A percentile compares a stretch with the other conserved stretches of the same genome.
phyloP scores from a whole-genome alignment of 2,797 vertebrate genomes.

The Hydrolagus colliei region DNA sequence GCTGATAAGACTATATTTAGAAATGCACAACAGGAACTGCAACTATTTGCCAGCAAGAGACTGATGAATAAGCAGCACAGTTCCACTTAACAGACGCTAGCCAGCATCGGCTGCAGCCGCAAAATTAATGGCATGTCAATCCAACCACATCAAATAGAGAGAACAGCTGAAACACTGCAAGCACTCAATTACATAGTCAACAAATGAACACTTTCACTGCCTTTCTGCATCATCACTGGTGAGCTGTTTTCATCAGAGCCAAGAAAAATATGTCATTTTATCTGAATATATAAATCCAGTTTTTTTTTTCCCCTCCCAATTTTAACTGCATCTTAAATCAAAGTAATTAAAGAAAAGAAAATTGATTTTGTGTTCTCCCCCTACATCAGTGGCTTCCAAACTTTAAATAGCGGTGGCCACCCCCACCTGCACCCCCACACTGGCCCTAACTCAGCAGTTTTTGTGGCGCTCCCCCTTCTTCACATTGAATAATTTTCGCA shows the following conservation, averaged over 20 bases:
- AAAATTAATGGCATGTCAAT: background rate
- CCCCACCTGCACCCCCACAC: no score
- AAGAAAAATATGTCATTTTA: background rate
- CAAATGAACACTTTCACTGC: background rate
- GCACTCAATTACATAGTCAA: background rate
- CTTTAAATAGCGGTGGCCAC: no score
- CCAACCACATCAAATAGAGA: background rate
- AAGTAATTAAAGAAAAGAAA: background rate
- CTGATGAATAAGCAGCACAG: constrained; percentile 32
- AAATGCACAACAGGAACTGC: constrained; percentile 37
- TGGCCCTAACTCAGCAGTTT: no score
- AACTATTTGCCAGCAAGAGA: constrained; percentile 33
- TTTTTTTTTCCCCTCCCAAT: background rate
- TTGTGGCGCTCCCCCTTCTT: no score
- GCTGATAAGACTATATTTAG: constrained; percentile 42
- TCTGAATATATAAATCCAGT: background rate
- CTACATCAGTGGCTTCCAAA: no score
- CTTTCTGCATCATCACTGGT: background rate
- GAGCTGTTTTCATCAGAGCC: background rate
- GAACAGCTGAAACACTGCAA: constrained; percentile 13
- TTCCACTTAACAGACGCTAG: background rate
- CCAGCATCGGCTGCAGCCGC: background rate
- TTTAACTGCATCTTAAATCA: background rate
- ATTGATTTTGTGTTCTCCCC: background rate
- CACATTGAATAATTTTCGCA: no score